Base-by-base conservation (phyloP, 2,888 invertebrate species). In the Serripes groenlandicus region DNA sequence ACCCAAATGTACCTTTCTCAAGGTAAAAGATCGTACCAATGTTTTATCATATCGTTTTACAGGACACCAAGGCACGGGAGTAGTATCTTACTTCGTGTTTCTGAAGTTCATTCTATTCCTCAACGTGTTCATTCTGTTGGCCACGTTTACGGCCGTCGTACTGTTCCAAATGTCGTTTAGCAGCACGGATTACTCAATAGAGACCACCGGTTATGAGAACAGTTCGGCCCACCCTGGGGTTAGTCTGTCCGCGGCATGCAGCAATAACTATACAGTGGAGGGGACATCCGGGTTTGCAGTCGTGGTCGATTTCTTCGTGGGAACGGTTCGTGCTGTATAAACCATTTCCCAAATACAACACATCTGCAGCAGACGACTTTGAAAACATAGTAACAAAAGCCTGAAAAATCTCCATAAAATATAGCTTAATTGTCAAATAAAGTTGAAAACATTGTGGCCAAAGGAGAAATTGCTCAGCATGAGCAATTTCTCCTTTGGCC, bases 21-120 rank as follows among this genome's bases (percentile, higher is more conserved):
- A n/a, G n/a, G n/a, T n/a, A n/a, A n/a, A n/a, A n/a, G n/a, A n/a
- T n/a, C n/a, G n/a, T n/a, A n/a, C n/a, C n/a, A n/a, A n/a, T n/a
- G n/a, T n/a, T n/a, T n/a, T n/a, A n/a, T n/a, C n/a, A n/a, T n/a
- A n/a, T 60, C 1, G 15, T 30, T 68, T 83, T 83, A 15, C 88
- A 93, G 93, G 93, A 70, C 88, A 90, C 70, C 92, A 92, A 66
- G 93, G 93, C 28, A 88, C 91, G 1, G 92, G 92, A 0, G 97
- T 94, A 21, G 90, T 93, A 35, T 94, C 95, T 0, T 98, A 97
- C 94, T 98, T 98, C 93, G 95, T 97, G 3, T 97, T 98, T 91
- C 96, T 98, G 56, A 96, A 97, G 91, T 98, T 98, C 97, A 95
- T 98, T 0, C 96, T 98, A 89, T 96, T 97, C 92, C 95, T 98